These are phyloP conservation scores for Monochamus saltuarius DNA, from an alignment of 1,140 invertebrate genomes.

Conservation along the genomic window DNA sequence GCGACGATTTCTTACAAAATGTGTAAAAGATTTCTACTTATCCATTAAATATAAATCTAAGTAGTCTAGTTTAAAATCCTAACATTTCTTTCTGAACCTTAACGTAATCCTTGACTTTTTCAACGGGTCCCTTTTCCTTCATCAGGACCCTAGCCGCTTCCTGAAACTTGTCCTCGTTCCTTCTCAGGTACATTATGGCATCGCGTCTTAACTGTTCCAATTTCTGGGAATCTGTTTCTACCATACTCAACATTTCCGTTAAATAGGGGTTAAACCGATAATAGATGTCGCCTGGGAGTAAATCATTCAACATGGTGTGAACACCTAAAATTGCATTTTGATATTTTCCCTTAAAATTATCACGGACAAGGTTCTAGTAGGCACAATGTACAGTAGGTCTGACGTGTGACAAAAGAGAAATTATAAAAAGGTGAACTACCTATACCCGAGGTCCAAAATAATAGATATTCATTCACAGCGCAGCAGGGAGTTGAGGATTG, in stretches of 20 bases:
- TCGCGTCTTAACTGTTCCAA: conserved; percentile 63
- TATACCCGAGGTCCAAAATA: too few species aligned
- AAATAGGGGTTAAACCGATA: conserved; percentile 91
- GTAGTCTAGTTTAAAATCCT: conserved; percentile 22
- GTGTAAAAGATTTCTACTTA: too few species aligned
- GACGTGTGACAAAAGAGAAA: too few species aligned
- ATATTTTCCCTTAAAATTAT: neutral
- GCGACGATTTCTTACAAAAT: too few species aligned
- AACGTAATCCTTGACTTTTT: conserved; percentile 56
- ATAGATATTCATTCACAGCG: too few species aligned
- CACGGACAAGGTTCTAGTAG: too few species aligned
- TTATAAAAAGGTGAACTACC: too few species aligned
- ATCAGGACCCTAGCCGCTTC: conserved; percentile 57
- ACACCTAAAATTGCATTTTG: conserved; percentile 59
- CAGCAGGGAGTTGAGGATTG: too few species aligned
- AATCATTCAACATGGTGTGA: conserved; percentile 78
- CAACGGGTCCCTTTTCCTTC: conserved; percentile 50
- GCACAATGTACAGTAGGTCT: too few species aligned
- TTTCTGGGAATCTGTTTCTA: conserved; percentile 76
- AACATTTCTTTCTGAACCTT: conserved; percentile 32
- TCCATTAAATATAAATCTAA: too few species aligned
- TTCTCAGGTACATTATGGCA: conserved; percentile 72
- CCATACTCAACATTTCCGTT: conserved; percentile 77
- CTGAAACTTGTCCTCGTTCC: conserved; percentile 75
- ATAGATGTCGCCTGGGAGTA: conserved; percentile 77